Base-by-base conservation (phyloP, 1,140 invertebrate species). In the Drosophila lacteicornis region DNA sequence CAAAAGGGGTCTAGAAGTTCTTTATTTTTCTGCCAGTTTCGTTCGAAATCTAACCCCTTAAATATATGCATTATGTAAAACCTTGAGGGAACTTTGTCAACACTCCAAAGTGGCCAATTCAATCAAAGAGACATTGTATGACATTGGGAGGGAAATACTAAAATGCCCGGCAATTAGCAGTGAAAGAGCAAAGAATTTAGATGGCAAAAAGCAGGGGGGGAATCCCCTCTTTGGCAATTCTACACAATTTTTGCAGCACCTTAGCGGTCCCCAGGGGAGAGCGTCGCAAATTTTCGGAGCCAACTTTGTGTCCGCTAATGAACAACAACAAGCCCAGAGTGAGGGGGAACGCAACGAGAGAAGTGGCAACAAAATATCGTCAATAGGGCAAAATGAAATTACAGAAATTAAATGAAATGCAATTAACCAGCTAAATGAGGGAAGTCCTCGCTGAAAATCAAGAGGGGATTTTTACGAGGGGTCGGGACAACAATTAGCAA, bases 401-500 rank as follows among this genome's bases (percentile, higher is more conserved):
- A 68, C 74, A 38, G 74, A 68, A 69, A 77, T 68, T 50, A 68
- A 86, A 71, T 68, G 77, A 79, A 87, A 84, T 84, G 84, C 84
- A 87, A 87, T 87, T 88, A 87, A 80, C 74, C 79, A 70, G 79
- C 69, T 73, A 84, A 88, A 84, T 75, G 77, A 73, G 76, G 74
- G n/a, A 58, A 36, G 27, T 51, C 46, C 36, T 61, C 46, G 57
- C 55, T 12, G 22, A 13, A 60, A 46, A 49, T 56, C 53, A 40
- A 55, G 50, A 11, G 13, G 22, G 27, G 25, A 30, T 30, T 40
- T 30, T 40, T 30, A 19, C 33, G 38, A 67, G 17, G 15, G 15
- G 9, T 11, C 13, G 11, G 47, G 40, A 27, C 42, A 77, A 88
- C 83, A 88, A 87, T 83, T 69, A 56, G 61, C 57, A 60, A 45